phyloP scores from a whole-genome alignment of 2,113 vertebrate species.

The Ciconia boyciana region DNA sequence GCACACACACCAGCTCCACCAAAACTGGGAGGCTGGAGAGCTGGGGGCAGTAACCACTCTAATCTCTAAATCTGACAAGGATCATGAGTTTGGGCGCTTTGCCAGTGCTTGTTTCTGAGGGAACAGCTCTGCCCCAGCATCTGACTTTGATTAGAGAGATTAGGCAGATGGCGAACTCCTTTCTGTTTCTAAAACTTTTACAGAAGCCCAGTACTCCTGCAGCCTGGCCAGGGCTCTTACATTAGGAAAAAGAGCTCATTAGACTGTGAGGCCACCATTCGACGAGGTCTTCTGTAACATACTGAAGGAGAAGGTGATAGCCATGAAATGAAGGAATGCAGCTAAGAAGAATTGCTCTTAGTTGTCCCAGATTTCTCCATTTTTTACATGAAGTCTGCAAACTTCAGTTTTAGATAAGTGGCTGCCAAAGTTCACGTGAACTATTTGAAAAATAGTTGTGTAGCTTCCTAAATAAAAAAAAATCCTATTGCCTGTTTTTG shows the following conservation, averaged over 20 bases:
- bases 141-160: constrained; percentile 3
- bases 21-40: neutral
- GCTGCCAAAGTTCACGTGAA: neutral
- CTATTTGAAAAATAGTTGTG: neutral
- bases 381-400: neutral
- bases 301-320: neutral
- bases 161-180: neutral
- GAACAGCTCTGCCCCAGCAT: neutral
- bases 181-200: neutral
- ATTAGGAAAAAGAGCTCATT: neutral
- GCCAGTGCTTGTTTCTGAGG: neutral
- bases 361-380: neutral
- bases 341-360: neutral
- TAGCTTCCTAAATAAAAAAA: neutral
- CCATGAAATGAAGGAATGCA: neutral
- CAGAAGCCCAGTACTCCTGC: neutral
- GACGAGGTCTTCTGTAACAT: neutral
- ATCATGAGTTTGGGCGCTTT: neutral
- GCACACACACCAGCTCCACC: neutral
- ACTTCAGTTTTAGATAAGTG: neutral
- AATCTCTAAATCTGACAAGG: neutral
- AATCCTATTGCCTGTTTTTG: neutral
- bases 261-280: neutral
- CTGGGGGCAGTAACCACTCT: neutral
- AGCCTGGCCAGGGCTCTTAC: neutral